phyloP scores from a whole-genome alignment of 1,140 invertebrate species.

The Uloborus diversus region DNA sequence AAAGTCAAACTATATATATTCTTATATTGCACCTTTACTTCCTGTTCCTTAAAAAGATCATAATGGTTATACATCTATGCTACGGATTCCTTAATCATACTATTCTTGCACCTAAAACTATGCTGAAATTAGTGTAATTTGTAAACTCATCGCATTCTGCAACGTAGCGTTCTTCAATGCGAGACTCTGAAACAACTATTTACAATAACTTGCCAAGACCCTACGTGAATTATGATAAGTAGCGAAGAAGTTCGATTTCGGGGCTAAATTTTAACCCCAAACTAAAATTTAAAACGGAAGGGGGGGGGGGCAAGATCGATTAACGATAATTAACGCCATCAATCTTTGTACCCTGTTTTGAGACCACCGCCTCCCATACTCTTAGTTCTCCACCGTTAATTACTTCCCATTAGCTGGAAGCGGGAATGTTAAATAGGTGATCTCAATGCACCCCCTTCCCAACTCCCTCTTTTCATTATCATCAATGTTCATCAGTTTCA shows the following conservation, averaged over 20 bases:
- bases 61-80: background rate
- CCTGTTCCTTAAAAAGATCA: too few species aligned
- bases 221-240: slow-evolving; percentile 35
- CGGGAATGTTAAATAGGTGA: slow-evolving; percentile 48
- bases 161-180: background rate
- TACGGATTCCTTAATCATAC: background rate
- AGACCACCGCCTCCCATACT: slow-evolving; percentile 7
- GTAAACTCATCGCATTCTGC: background rate
- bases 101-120: background rate
- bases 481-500: slow-evolving; percentile 31
- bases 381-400: slow-evolving; percentile 16
- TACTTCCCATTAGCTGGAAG: slow-evolving; percentile 40
- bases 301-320: slow-evolving; percentile 18
- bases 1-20: background rate
- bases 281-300: slow-evolving; percentile 42
- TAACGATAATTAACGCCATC: slow-evolving; percentile 51
- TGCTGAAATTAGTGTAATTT: background rate
- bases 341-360: slow-evolving; percentile 47
- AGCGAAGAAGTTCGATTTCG: background rate
- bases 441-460: slow-evolving; percentile 17
- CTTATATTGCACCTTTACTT: background rate
- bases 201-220: background rate
- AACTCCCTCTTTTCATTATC: slow-evolving; percentile 4
- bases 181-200: slow-evolving; percentile 21
- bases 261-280: slow-evolving; percentile 35